Evolutionary conservation across 2,797 vertebrate species (phyloP), one percentile per base, ranked within the genome.

Genomic region (Sebastes trivittatus): DNA sequence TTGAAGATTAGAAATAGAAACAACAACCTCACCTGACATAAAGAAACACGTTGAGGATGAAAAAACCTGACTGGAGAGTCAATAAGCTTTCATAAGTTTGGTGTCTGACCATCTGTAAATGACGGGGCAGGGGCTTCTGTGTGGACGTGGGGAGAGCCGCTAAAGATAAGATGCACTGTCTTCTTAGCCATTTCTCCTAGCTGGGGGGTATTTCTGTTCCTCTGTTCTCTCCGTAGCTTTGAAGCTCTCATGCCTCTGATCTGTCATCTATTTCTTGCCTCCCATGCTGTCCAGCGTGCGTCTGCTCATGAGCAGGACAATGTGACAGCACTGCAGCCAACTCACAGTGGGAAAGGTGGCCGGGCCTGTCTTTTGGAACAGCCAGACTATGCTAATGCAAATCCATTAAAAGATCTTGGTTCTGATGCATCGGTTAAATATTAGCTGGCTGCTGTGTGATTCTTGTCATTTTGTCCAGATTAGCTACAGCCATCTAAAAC

Each of bases 241-340:
- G 90, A 93, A 88, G 90, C 72, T 80, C 61, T 86, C 77, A 87
- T 86, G 82, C 86, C 72, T 91, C 84, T 92, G 91, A 93, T 94
- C 83, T 87, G 87, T 83, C 87, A 86, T 90, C 83, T 87, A 85
- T 91, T 84, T 90, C 82, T 72, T 58, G 71, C 79, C 83, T 84
- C 72, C 85, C 78, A 71, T 82, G 76, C 75, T 86, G 88, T 91
- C 90, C 89, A 67, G 72, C 9, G 65, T 7, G 23, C 27, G 32
- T 71, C 62, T 81, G 86, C 83, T 78, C 81, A 75, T 30, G 71
- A 86, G 83, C 69, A 58, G 38, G 65, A 78, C 23, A 10, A 70
- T 72, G 79, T 90, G 85, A 88, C 83, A 77, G 74, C 73, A 72
- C 38, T 58, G 82, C 62, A 68, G 80, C 90, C 72, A 70, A 29